phyloP scores from a whole-genome alignment of 2,797 vertebrate species.

The Austrolebias charrua region DNA sequence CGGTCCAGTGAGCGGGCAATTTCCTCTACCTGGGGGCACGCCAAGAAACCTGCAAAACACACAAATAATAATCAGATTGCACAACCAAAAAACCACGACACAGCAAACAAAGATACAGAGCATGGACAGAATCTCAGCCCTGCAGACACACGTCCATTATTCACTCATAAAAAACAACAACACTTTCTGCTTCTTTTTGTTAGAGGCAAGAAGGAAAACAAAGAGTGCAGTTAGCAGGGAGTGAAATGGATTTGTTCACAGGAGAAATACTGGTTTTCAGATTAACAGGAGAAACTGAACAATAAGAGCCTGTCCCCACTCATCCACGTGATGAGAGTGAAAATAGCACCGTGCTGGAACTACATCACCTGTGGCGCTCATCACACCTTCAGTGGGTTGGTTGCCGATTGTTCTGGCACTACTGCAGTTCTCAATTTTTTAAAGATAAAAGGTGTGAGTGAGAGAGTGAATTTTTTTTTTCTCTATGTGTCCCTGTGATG shows the following conservation, averaged over 20 bases:
- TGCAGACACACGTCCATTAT: conserved; percentile 31
- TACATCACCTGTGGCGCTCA: no score
- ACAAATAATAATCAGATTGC: conserved; percentile 26
- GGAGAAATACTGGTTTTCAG: neutral
- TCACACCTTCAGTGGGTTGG: no score
- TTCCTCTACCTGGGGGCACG: conserved; percentile 95
- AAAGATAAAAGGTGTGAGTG: no score
- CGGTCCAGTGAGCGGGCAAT: conserved; percentile 90
- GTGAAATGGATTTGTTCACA: neutral
- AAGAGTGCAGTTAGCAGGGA: neutral
- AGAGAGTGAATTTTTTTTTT: no score
- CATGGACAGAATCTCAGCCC: conserved; percentile 3
- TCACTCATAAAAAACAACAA: conserved; percentile 34
- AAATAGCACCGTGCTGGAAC: no score
- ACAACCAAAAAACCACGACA: conserved; percentile 11
- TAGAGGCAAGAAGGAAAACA: conserved; percentile 8
- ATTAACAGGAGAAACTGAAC: neutral
- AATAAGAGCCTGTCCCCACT: no score
- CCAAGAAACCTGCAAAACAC: conserved; percentile 86
- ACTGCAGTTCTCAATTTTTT: no score
- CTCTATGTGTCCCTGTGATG: no score
- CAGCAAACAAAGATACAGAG: neutral
- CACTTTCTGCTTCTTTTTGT: conserved; percentile 20
- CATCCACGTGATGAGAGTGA: no score
- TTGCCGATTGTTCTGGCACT: no score